phyloP scores from a whole-genome alignment of 2,888 invertebrate genomes.

The Alsophila aescularia region DNA sequence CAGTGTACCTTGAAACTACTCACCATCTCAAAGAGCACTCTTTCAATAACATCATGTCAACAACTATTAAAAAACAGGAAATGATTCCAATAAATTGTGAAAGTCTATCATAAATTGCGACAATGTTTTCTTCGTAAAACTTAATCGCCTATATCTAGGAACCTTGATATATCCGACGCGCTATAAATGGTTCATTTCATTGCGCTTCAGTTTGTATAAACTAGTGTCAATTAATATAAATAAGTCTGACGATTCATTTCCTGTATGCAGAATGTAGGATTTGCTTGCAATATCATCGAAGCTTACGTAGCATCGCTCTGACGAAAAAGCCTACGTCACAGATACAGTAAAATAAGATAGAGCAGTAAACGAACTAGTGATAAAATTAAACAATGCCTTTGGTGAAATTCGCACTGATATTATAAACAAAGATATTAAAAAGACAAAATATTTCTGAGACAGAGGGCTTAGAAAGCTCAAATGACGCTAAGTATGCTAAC shows the following conservation, averaged over 20 bases:
- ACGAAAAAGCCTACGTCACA: constrained; percentile 41
- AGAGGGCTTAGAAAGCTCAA: too few species aligned
- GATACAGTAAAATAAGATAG: background rate
- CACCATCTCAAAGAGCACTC: constrained; percentile 15
- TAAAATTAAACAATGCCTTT: too few species aligned
- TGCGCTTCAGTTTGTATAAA: constrained; percentile 39
- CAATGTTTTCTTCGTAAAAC: constrained; percentile 2
- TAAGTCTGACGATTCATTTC: constrained; percentile 55
- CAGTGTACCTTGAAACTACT: constrained; percentile 22
- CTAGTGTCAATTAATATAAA: constrained; percentile 49
- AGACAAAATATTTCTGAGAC: too few species aligned
- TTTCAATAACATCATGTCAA: constrained; percentile 6
- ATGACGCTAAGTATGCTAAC: too few species aligned
- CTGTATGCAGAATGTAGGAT: constrained; percentile 46
- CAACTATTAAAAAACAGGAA: constrained; percentile 18
- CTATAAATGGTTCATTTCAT: constrained; percentile 40
- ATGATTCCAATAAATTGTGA: constrained; percentile 12
- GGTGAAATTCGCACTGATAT: too few species aligned
- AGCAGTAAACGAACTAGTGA: too few species aligned
- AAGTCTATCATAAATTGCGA: constrained; percentile 6
- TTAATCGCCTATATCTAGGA: background rate
- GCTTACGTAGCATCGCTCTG: constrained; percentile 23
- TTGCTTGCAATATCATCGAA: constrained; percentile 50
- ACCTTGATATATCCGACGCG: background rate
- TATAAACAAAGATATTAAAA: too few species aligned